phyloP scores from a whole-genome alignment of 1,140 invertebrate species.

The Diachasmimorpha longicaudata region DNA sequence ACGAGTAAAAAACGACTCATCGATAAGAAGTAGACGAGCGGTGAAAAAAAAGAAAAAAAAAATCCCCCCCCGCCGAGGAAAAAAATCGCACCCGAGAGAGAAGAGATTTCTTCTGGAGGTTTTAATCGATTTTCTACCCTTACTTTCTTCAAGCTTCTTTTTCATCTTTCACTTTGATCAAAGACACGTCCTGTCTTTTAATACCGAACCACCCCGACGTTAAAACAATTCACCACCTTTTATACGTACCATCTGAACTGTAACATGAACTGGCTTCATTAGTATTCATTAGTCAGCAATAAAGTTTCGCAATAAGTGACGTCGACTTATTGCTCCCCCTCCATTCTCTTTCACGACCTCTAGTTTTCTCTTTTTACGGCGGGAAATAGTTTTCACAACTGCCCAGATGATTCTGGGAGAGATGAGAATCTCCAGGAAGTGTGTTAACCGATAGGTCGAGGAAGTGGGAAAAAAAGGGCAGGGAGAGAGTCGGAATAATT shows the following conservation, averaged over 20 bases:
- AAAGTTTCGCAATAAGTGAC: slow-evolving; percentile 12
- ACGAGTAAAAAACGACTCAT: not conserved
- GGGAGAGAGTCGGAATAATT: not conserved
- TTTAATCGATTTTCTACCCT: slow-evolving; percentile 4
- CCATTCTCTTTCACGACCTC: not conserved
- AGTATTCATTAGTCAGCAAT: slow-evolving; percentile 16
- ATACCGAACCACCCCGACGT: not conserved
- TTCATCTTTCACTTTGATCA: slow-evolving; percentile 7
- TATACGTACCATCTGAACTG: not conserved
- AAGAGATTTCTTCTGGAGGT: not conserved
- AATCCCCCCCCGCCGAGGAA: not conserved
- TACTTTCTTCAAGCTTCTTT: not conserved
- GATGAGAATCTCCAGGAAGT: not conserved
- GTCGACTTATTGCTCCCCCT: not conserved
- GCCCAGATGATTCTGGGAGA: not conserved
- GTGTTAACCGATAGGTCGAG: not conserved
- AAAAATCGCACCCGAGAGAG: not conserved
- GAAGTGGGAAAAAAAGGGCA: not conserved
- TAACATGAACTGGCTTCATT: not conserved
- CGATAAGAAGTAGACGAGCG: not conserved
- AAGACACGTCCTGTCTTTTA: slow-evolving; percentile 4
- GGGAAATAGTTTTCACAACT: not conserved
- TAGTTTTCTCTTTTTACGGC: not conserved
- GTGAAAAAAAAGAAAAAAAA: not conserved
- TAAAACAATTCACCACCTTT: slow-evolving; percentile 7